These are phyloP conservation scores for Seira musarum DNA, from an alignment of 2,888 invertebrate genomes.

Conservation along the genomic window DNA sequence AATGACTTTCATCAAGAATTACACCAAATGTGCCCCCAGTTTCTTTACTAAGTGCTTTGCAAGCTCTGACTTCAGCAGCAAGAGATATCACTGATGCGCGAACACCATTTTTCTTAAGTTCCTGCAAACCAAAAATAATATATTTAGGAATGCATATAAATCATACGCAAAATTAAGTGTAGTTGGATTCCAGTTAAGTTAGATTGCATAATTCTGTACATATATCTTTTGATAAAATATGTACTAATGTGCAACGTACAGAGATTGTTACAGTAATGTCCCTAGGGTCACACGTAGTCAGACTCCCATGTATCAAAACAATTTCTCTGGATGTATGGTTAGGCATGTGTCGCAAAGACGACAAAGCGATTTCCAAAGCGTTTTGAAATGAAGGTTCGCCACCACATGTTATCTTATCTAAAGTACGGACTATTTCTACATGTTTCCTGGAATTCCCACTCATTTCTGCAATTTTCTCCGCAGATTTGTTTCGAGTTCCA, in stretches of 20 bases:
- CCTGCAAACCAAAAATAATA: slow-evolving; percentile 40
- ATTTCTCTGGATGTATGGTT: slow-evolving; percentile 96
- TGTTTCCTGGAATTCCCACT: slow-evolving; percentile 90
- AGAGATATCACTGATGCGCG: slow-evolving; percentile 96
- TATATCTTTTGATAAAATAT: too few species aligned
- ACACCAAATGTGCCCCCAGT: slow-evolving; percentile 92
- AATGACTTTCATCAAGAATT: slow-evolving; percentile 88
- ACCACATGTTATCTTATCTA: slow-evolving; percentile 77
- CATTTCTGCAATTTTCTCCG: slow-evolving; percentile 92
- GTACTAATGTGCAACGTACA: slow-evolving; percentile 73
- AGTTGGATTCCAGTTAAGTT: too few species aligned
- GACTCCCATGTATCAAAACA: slow-evolving; percentile 90
- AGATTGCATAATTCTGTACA: too few species aligned
- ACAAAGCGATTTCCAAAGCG: slow-evolving; percentile 88
- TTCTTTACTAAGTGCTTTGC: slow-evolving; percentile 86
- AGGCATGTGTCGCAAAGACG: slow-evolving; percentile 89
- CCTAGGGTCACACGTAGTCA: slow-evolving; percentile 97
- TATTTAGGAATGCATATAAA: too few species aligned
- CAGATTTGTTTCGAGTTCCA: slow-evolving; percentile 91
- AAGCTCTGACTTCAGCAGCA: slow-evolving; percentile 95
- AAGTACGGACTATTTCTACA: slow-evolving; percentile 75
- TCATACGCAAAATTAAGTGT: too few species aligned
- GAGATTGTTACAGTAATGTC: slow-evolving; percentile 90
- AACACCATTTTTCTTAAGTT: slow-evolving; percentile 84
- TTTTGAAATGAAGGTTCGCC: slow-evolving; percentile 99